Evolutionary conservation across 1,140 invertebrate species (phyloP).

Genomic region (Physella acuta): DNA sequence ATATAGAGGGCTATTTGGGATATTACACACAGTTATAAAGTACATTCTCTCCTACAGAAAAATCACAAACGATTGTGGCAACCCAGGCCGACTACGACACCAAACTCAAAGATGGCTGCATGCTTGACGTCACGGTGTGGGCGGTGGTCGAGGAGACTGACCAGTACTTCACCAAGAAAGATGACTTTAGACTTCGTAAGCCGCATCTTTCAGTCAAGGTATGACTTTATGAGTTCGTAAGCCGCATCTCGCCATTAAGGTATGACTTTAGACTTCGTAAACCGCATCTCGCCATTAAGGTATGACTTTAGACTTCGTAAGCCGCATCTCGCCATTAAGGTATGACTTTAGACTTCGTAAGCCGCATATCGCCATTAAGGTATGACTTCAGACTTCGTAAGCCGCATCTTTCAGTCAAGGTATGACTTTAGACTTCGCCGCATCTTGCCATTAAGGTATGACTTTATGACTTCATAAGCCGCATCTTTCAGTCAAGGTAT

Average conservation of each 20-base stretch:
- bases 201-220: slow-evolving; percentile 86
- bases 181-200: slow-evolving; percentile 71
- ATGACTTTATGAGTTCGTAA: too few relatives aligned
- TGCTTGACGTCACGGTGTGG: slow-evolving; percentile 82
- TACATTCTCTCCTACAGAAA: not conserved
- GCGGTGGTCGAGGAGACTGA: slow-evolving; percentile 79
- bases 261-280: too few relatives aligned
- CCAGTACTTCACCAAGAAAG: slow-evolving; percentile 85
- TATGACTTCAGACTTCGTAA: too few relatives aligned
- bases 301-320: slow-evolving; percentile 85
- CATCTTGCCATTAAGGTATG: slow-evolving; percentile 78
- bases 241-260: too few relatives aligned
- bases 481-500: slow-evolving; percentile 83
- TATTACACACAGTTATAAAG: not conserved
- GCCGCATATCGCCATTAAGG: too few relatives aligned
- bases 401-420: too few relatives aligned
- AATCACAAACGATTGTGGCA: not conserved
- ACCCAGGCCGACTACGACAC: slow-evolving; percentile 70
- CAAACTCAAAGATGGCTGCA: slow-evolving; percentile 75
- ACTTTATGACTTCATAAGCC: slow-evolving; percentile 75
- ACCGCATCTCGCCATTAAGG: too few relatives aligned
- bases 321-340: slow-evolving; percentile 87
- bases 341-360: too few relatives aligned
- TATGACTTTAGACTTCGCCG: slow-evolving; percentile 86
- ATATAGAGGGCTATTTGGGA: not conserved